These are phyloP conservation scores for Galago senegalensis DNA, from an alignment of 2,797 vertebrate species.

Conservation along the genomic window DNA sequence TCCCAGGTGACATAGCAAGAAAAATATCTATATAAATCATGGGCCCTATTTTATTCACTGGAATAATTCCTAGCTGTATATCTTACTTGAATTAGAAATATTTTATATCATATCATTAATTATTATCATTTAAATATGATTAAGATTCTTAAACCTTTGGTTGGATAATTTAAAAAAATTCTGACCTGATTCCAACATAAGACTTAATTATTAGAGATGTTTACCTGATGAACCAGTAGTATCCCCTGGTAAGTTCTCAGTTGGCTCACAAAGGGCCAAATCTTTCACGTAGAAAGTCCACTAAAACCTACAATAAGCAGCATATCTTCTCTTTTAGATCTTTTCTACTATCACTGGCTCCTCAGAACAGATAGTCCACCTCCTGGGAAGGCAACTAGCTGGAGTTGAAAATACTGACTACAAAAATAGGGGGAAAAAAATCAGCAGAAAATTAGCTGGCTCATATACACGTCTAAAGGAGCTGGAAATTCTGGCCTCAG, in stretches of 20 bases:
- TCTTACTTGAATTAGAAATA: slow-evolving; percentile 30
- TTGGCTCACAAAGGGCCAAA: not conserved
- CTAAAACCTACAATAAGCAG: not conserved
- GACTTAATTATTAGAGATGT: not conserved
- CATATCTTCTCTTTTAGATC: not conserved
- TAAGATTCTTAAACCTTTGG: not conserved
- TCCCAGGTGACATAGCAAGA: no score
- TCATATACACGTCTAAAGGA: not conserved
- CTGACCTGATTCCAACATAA: not conserved
- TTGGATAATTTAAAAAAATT: not conserved
- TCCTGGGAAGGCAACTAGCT: not conserved
- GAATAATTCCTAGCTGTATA: not conserved
- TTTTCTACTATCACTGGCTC: not conserved
- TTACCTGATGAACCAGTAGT: not conserved
- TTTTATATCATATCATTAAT: not conserved
- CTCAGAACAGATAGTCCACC: not conserved
- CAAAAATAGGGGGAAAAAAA: not conserved
- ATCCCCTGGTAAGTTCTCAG: not conserved
- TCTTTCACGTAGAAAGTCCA: not conserved
- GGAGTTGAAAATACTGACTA: not conserved
- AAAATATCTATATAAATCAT: not conserved
- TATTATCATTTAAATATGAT: not conserved
- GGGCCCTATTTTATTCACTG: not conserved
- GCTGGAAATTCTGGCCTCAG: not conserved
- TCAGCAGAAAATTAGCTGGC: not conserved